These are phyloP conservation scores for Spilosoma lubricipeda DNA, from an alignment of 2,888 invertebrate genomes.

Conservation along the genomic window DNA sequence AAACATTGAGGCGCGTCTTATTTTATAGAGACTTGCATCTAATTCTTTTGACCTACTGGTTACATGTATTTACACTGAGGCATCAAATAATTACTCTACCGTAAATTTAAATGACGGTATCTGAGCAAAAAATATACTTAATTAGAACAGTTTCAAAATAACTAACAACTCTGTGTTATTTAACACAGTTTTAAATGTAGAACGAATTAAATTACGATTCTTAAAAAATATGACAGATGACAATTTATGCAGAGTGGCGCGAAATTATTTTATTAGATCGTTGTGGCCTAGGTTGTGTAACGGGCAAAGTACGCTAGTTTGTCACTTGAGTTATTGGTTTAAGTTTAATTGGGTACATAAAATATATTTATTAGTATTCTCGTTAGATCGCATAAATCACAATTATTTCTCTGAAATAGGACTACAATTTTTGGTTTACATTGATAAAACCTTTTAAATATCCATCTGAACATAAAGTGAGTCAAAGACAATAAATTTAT, in stretches of 20 bases:
- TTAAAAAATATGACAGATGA: not conserved
- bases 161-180: not conserved
- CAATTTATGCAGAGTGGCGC: not conserved
- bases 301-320: not conserved
- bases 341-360: not conserved
- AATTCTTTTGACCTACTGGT: not conserved
- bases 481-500: not conserved
- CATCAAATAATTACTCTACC: not conserved
- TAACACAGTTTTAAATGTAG: not conserved
- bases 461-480: not conserved
- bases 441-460: not conserved
- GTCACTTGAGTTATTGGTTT: not conserved
- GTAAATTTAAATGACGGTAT: slow-evolving; percentile 24
- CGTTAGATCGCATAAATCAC: not conserved
- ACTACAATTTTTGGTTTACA: not conserved
- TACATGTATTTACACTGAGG: not conserved
- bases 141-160: slow-evolving; percentile 28
- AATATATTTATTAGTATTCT: not conserved
- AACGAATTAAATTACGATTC: not conserved
- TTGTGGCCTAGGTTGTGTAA: not conserved
- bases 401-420: not conserved
- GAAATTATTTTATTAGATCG: not conserved
- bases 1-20: not conserved
- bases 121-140: slow-evolving; percentile 27
- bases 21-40: not conserved